Percentiles rank a stretch among this genome's conserved stretches.
phyloP scores from a whole-genome alignment of 2,113 vertebrate species.

The Macquaria ambigua region DNA sequence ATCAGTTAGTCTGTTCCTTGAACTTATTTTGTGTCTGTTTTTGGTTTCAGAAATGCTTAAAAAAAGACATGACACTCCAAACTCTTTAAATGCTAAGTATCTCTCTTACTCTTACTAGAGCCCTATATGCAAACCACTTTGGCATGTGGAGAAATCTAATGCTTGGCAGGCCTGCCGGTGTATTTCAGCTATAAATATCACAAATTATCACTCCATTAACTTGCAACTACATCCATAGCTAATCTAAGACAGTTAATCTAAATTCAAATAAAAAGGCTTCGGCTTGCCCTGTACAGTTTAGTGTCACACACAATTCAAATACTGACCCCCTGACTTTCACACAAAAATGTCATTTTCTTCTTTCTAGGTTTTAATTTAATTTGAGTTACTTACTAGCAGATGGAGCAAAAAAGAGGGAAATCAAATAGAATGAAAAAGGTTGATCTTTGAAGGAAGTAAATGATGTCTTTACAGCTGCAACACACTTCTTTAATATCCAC shows the following conservation, averaged over 20 bases:
- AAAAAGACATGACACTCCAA: too few species aligned
- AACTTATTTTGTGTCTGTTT: too few species aligned
- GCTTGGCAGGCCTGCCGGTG: not conserved
- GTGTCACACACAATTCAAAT: not conserved
- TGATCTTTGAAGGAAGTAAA: conserved; percentile 20
- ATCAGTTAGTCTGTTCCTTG: too few species aligned
- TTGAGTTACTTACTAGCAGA: conserved; percentile 4
- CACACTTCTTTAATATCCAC: conserved; percentile 14
- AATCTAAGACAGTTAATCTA: not conserved
- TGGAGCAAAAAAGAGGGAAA: not conserved
- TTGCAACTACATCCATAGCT: not conserved
- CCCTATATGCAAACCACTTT: too few species aligned
- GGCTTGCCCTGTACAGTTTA: not conserved
- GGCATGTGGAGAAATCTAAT: not conserved
- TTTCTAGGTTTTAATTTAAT: not conserved
- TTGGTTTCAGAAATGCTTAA: too few species aligned
- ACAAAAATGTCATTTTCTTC: not conserved
- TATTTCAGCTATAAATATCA: not conserved
- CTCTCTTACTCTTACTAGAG: too few species aligned
- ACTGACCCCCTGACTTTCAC: not conserved
- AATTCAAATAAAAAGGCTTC: not conserved
- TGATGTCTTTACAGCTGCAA: conserved; percentile 24
- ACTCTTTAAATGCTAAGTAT: too few species aligned
- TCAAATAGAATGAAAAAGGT: conserved; percentile 19
- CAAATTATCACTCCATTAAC: not conserved